phyloP scores from a whole-genome alignment of 2,113 vertebrate genomes.

The Pollimyrus isidori region DNA sequence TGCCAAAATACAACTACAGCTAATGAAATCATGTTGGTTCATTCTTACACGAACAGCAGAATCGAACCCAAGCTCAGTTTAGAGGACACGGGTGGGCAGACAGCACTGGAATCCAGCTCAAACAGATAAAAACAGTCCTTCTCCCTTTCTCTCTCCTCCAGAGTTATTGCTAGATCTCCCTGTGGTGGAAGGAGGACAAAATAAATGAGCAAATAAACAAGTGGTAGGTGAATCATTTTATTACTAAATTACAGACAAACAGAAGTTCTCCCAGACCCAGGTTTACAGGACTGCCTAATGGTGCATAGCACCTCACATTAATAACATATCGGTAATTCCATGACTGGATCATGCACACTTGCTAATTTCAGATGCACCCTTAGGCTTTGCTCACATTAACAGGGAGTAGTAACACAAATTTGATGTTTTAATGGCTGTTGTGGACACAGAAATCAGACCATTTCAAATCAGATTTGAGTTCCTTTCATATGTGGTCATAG shows the following conservation, averaged over 20 bases:
- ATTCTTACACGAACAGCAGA: constrained; percentile 82
- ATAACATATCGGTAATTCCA: background rate
- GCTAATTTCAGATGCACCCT: background rate
- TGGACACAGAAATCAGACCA: background rate
- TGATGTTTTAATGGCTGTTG: background rate
- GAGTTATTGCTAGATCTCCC: constrained; percentile 62
- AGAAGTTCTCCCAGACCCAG: background rate
- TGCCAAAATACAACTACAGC: background rate
- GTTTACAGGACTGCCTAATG: background rate
- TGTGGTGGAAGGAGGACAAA: constrained; percentile 38
- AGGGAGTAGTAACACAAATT: background rate
- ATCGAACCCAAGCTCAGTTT: constrained; percentile 80
- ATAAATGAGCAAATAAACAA: background rate
- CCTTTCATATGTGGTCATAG: background rate
- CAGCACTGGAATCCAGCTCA: constrained; percentile 76
- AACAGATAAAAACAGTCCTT: constrained; percentile 86
- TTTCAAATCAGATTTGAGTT: background rate
- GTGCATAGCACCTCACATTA: background rate
- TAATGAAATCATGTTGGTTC: background rate
- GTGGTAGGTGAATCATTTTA: background rate
- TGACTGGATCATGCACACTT: background rate
- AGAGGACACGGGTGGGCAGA: constrained; percentile 67
- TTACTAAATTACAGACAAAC: background rate
- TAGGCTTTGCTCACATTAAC: background rate
- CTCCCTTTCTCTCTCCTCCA: constrained; percentile 66